These are phyloP conservation scores for Acronicta aceris DNA, from an alignment of 2,888 invertebrate species.

Conservation along the genomic window DNA sequence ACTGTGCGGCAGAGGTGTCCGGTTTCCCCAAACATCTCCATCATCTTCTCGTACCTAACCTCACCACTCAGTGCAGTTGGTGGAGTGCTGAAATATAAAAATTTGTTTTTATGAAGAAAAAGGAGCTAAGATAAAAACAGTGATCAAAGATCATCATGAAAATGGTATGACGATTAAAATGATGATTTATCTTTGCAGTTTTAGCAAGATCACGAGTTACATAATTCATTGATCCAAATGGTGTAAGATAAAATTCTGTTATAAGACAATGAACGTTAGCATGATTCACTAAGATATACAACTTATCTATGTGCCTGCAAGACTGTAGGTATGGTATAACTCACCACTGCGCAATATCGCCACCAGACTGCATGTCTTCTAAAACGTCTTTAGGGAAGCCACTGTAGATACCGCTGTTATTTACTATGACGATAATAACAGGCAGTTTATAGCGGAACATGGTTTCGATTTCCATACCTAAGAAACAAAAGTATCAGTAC, in stretches of 20 bases:
- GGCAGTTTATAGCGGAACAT: slow-evolving; percentile 98
- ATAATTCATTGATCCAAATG: no score
- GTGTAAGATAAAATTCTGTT: no score
- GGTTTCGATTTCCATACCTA: slow-evolving; percentile 98
- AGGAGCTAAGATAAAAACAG: not conserved
- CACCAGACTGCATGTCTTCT: slow-evolving; percentile 91
- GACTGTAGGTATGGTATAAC: slow-evolving; percentile 55
- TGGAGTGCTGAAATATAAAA: slow-evolving; percentile 91
- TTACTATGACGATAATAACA: slow-evolving; percentile 96
- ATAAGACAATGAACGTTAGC: no score
- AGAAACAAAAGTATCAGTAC: slow-evolving; percentile 39
- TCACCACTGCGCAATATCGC: slow-evolving; percentile 94
- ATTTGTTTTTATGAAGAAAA: not conserved
- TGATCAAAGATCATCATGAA: no score
- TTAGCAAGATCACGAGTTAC: no score
- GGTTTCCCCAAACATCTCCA: slow-evolving; percentile 94
- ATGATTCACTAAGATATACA: no score
- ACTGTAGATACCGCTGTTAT: slow-evolving; percentile 98
- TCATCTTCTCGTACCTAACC: slow-evolving; percentile 96
- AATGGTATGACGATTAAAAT: no score
- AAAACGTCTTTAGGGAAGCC: slow-evolving; percentile 95
- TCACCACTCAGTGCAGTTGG: slow-evolving; percentile 94
- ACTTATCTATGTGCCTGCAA: no score
- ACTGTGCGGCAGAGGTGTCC: slow-evolving; percentile 95
- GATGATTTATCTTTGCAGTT: no score